These are phyloP conservation scores for Chionodraco myersi DNA, from an alignment of 2,113 vertebrate genomes.

Conservation along the genomic window DNA sequence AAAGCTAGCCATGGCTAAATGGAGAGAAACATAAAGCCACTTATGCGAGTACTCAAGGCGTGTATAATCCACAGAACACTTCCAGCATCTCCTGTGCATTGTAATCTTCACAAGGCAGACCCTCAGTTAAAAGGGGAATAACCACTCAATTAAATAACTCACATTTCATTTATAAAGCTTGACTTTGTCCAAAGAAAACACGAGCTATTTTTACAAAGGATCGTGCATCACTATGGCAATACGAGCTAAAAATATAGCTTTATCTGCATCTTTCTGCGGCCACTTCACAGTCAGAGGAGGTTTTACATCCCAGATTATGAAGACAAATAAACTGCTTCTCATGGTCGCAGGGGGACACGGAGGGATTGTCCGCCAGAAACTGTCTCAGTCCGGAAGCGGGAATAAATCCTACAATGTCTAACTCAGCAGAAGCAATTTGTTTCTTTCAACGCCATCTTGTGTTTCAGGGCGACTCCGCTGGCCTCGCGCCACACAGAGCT, in stretches of 20 bases:
- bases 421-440: conserved; percentile 64
- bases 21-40: conserved; percentile 76
- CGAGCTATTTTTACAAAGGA: background rate
- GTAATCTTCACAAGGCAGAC: conserved; percentile 56
- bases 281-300: background rate
- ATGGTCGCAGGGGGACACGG: background rate
- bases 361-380: conserved; percentile 43
- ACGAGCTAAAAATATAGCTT: background rate
- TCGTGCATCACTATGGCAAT: background rate
- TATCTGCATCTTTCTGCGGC: conserved; percentile 2
- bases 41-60: conserved; percentile 65
- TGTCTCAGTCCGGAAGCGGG: conserved; percentile 10
- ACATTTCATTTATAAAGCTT: conserved; percentile 34
- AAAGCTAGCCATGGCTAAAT: conserved; percentile 68
- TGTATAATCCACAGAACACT: conserved; percentile 54
- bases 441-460: conserved; percentile 51
- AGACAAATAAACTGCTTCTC: conserved; percentile 21
- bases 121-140: conserved; percentile 27
- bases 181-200: background rate
- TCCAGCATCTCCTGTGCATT: conserved; percentile 45
- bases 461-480: conserved; percentile 64
- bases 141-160: conserved; percentile 31
- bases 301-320: conserved; percentile 39
- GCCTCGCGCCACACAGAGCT: conserved; percentile 28
- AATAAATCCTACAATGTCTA: conserved; percentile 59